Conservation (phyloP, 2,888 invertebrate species). For the Celastrina argiolus region DNA sequence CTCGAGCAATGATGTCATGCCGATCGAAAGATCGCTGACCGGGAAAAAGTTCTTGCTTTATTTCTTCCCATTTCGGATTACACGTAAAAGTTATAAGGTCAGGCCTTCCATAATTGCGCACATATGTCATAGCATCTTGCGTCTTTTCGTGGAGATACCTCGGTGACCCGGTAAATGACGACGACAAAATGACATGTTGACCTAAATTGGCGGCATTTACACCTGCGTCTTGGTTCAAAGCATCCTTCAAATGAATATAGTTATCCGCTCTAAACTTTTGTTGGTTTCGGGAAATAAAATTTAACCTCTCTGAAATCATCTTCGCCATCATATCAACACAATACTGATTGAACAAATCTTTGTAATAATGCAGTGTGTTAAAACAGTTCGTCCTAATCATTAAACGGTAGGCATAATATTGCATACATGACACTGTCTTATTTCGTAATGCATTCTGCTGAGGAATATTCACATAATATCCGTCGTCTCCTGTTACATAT, state of each 20-base stretch:
- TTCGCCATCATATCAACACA: constrained; percentile 20
- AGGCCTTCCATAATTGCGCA: neutral
- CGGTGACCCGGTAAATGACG: neutral
- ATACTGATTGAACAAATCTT: constrained; percentile 21
- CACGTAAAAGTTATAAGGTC: neutral
- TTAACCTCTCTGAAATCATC: constrained; percentile 23
- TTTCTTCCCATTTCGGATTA: neutral
- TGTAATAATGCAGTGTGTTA: constrained; percentile 13
- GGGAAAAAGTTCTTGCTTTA: neutral
- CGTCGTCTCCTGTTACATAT: constrained; percentile 32
- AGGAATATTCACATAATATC: constrained; percentile 21
- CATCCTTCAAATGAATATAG: neutral
- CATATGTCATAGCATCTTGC: neutral
- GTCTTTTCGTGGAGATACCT: neutral
- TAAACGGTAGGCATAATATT: constrained; percentile 16
- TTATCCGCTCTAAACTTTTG: neutral
- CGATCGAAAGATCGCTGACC: neutral
- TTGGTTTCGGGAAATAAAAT: constrained; percentile 17
- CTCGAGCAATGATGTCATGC: neutral
- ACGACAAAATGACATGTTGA: neutral
- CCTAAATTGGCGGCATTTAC: neutral
- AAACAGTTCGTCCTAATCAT: constrained; percentile 12
- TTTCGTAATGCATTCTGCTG: neutral
- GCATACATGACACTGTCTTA: constrained; percentile 7
- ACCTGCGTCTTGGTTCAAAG: neutral